Evolutionary conservation across 2,888 invertebrate species (phyloP), one percentile per base, ranked within the genome.

Genomic region (Temnothorax unifasciatus): DNA sequence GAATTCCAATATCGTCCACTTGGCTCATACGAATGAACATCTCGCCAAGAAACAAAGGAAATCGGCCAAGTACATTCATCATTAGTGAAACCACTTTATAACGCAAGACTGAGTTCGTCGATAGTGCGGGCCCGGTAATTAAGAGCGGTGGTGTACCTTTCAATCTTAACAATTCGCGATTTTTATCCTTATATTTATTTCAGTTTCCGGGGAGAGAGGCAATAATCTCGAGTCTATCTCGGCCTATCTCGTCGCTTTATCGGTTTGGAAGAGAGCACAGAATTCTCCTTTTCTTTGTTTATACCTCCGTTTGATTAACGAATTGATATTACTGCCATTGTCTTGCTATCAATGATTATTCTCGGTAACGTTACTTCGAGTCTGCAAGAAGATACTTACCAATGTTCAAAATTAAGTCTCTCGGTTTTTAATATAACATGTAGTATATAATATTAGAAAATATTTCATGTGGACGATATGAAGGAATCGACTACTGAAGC

Each of bases 1-100:
- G 21, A 29, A 38, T 25, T 74, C 11, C 25, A 82, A 77, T 47
- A 59, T 44, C 41, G 61, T 41, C 6, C n/a, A 57, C 11, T 52
- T 73, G 34, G 57, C 29, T 77, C 50, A 50, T 13, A 29, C 59
- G 85, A 79, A 83, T 59, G 79, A 86, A 87, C 57, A 87, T 84
- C 44, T 34, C 61, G 52, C 61, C 64, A 83, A 66, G 64, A 79
- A 73, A 86, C 68, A 82, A 86, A 86, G 82, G 84, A 87, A 87
- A 47, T 89, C 84, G 85, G 86, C 86, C 87, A 86, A 89, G 89
- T 89, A 85, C 85, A 74, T 86, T 87, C 89, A 21, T 83, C 85
- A 86, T 89, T 89, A 87, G 85, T 59, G 79, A 82, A 74, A 63
- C 75, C 69, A 76, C 50, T 47, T 81, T 38, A 63, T 64, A 79